phyloP scores from a whole-genome alignment of 2,797 vertebrate genomes.

The Gymnocypris eckloni region DNA sequence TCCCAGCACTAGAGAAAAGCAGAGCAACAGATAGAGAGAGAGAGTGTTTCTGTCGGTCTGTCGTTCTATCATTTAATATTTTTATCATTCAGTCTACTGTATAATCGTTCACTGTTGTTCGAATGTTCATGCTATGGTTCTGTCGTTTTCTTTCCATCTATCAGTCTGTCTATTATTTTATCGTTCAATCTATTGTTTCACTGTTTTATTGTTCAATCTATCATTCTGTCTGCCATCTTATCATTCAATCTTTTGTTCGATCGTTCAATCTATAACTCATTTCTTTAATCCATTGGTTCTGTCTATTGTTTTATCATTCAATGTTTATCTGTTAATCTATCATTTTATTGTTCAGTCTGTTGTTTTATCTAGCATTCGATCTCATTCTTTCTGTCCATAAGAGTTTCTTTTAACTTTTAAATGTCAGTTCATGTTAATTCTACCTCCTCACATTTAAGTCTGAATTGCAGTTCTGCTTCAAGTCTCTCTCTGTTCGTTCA shows the following conservation, averaged over 20 bases:
- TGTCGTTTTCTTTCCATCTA: not conserved
- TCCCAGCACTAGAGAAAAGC: not conserved
- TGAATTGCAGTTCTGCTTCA: too few relatives aligned
- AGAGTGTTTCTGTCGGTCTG: not conserved
- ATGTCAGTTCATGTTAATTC: not conserved
- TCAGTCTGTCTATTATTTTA: not conserved
- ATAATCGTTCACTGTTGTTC: not conserved
- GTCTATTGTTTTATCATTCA: not conserved
- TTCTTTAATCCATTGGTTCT: too few relatives aligned
- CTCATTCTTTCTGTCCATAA: not conserved
- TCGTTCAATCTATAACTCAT: too few relatives aligned
- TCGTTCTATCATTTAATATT: not conserved
- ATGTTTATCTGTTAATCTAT: not conserved
- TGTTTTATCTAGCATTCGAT: not conserved
- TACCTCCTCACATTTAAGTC: not conserved
- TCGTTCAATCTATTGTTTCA: not conserved
- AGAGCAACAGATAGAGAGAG: not conserved
- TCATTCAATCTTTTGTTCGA: too few relatives aligned
- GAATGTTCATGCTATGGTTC: not conserved
- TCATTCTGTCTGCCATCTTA: not conserved
- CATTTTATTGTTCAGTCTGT: not conserved
- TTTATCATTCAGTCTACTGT: not conserved
- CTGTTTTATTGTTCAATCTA: not conserved
- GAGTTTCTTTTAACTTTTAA: not conserved
- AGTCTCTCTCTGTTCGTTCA: not conserved